These are phyloP conservation scores for Muscicapa adusta DNA, from an alignment of 2,113 vertebrate species.

Conservation along the genomic window DNA sequence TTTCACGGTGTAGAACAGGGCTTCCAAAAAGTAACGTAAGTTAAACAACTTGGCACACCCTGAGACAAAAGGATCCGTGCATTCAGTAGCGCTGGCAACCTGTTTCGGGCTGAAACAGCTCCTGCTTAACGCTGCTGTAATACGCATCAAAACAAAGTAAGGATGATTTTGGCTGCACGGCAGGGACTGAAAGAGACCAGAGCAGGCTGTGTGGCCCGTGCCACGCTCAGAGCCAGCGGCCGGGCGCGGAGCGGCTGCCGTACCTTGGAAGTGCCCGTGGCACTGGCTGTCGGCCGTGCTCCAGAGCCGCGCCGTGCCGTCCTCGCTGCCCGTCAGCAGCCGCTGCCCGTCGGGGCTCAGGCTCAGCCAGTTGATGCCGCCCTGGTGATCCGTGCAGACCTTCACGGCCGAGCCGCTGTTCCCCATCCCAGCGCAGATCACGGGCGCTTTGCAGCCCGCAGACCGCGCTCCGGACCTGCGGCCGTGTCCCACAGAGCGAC, in stretches of 20 bases:
- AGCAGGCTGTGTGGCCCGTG: background rate
- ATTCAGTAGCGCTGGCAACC: background rate
- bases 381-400: conserved; percentile 76
- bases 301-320: conserved; percentile 79
- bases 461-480: background rate
- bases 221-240: background rate
- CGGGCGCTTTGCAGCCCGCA: background rate
- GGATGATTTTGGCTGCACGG: background rate
- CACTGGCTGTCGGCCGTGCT: conserved; percentile 77
- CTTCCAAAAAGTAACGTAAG: background rate
- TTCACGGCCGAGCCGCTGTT: conserved; percentile 74
- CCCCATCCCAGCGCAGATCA: conserved; percentile 67
- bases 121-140: background rate
- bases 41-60: background rate
- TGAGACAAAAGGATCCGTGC: background rate
- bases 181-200: background rate
- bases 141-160: background rate
- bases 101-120: background rate
- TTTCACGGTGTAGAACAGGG: background rate
- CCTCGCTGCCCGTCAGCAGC: conserved; percentile 80
- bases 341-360: conserved; percentile 79
- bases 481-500: background rate
- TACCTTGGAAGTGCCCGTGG: conserved; percentile 77
- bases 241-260: fast-evolving
- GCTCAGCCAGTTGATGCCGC: conserved; percentile 83